A percentile compares a stretch with the other conserved stretches of the same genome.
These are phyloP conservation scores for Trinorchestia longiramus DNA, from an alignment of 1,140 invertebrate genomes.

Conservation along the genomic window DNA sequence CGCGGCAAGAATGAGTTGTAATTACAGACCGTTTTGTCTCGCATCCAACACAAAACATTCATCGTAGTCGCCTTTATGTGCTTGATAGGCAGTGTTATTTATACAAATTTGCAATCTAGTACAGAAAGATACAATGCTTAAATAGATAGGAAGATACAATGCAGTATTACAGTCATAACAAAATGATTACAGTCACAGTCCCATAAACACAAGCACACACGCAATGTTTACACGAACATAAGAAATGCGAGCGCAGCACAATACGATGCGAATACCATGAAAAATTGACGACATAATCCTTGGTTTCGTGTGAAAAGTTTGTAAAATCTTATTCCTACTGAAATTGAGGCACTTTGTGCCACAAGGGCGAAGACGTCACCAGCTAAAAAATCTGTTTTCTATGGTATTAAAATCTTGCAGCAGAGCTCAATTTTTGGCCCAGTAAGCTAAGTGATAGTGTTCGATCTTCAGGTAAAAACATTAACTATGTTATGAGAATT, in stretches of 20 bases:
- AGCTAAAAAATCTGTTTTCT: too few species aligned
- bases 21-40: constrained; percentile 7
- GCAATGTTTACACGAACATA: background rate
- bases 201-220: background rate
- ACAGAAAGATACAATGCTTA: background rate
- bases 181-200: background rate
- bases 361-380: too few species aligned
- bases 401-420: too few species aligned
- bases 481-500: too few species aligned
- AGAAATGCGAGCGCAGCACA: background rate
- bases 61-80: background rate
- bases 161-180: background rate
- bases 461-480: too few species aligned
- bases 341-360: too few species aligned
- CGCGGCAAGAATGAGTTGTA: background rate
- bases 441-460: too few species aligned
- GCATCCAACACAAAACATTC: background rate
- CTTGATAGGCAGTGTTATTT: background rate
- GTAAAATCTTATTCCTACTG: too few species aligned
- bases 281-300: too few species aligned
- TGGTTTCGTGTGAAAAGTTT: too few species aligned
- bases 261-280: background rate
- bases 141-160: background rate
- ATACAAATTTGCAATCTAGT: background rate
- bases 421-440: too few species aligned